Conservation (phyloP, 2,888 invertebrate genomes). For the Campoplex nolae region DNA sequence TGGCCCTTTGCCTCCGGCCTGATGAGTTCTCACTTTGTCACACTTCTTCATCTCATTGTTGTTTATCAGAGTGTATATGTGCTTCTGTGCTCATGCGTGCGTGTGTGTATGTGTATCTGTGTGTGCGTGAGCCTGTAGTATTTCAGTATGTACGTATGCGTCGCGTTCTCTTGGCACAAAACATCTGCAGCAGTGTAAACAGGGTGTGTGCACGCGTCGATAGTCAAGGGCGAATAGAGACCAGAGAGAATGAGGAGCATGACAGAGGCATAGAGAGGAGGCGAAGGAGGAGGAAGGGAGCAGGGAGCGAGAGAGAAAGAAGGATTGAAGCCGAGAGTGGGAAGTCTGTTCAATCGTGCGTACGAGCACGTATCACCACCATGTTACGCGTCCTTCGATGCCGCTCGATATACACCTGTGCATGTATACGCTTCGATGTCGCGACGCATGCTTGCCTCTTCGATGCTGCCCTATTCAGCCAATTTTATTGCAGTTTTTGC, state of each 20-base stretch:
- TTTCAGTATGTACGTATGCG: background rate
- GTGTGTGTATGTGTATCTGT: background rate
- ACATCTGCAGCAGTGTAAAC: slow-evolving; percentile 46
- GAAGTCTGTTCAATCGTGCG: slow-evolving; percentile 62
- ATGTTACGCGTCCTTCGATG: slow-evolving; percentile 53
- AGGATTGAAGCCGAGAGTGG: slow-evolving; percentile 52
- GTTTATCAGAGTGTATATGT: slow-evolving; percentile 16
- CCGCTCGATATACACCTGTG: slow-evolving; percentile 28
- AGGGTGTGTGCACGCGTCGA: slow-evolving; percentile 64
- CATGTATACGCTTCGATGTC: background rate
- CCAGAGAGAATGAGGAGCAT: slow-evolving; percentile 41
- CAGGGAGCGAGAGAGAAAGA: slow-evolving; percentile 59
- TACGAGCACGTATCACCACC: slow-evolving; percentile 49
- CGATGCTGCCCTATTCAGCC: background rate
- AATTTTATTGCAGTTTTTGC: background rate
- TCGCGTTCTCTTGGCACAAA: slow-evolving; percentile 31
- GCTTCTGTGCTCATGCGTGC: background rate
- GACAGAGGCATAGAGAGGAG: slow-evolving; percentile 54
- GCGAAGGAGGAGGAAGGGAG: slow-evolving; percentile 53
- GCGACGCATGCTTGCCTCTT: slow-evolving; percentile 1
- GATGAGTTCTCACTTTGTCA: background rate
- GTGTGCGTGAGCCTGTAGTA: slow-evolving; percentile 4
- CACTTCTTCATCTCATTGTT: slow-evolving; percentile 24
- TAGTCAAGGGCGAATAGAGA: slow-evolving; percentile 67
- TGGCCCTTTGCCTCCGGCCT: slow-evolving; percentile 51